Evolutionary conservation across 2,888 invertebrate species (phyloP).

Genomic region (Drosophila eohydei): DNA sequence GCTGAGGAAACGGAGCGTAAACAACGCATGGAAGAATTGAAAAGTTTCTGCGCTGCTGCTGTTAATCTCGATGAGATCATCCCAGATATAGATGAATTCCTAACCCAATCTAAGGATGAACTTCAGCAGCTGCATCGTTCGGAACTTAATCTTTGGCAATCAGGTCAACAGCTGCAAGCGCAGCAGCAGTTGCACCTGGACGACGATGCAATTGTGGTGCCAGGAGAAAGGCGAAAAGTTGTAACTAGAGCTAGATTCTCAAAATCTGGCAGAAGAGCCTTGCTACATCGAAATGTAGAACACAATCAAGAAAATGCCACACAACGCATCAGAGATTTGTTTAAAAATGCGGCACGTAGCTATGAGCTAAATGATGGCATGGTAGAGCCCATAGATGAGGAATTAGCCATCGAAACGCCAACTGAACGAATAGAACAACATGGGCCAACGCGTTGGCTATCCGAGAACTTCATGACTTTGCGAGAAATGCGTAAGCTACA

Average conservation of each 20-base stretch:
- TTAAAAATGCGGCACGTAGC: background rate
- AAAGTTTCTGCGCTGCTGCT: background rate
- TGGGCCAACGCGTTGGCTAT: slow-evolving; percentile 10
- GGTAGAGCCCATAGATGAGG: background rate
- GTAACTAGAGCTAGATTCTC: background rate
- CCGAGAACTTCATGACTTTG: slow-evolving; percentile 11
- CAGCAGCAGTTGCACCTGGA: background rate
- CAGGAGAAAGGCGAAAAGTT: background rate
- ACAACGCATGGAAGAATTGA: slow-evolving; percentile 9
- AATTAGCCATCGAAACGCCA: background rate
- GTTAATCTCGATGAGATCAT: slow-evolving; percentile 18
- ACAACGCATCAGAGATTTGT: background rate
- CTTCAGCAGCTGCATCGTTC: background rate
- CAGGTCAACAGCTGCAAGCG: too few relatives aligned
- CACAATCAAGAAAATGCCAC: background rate
- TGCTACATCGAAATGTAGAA: background rate
- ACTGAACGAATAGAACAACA: background rate
- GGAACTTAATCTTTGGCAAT: background rate
- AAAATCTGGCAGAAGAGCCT: background rate
- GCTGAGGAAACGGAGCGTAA: background rate
- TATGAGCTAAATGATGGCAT: slow-evolving; percentile 3
- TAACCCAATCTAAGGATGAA: slow-evolving; percentile 12
- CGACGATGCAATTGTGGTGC: slow-evolving; percentile 31
- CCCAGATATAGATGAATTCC: slow-evolving; percentile 30
- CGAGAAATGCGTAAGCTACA: slow-evolving; percentile 19